A percentile compares a stretch with the other conserved stretches of the same genome.
Conservation (phyloP, 1,140 invertebrate species). For the Ladona fulva region DNA sequence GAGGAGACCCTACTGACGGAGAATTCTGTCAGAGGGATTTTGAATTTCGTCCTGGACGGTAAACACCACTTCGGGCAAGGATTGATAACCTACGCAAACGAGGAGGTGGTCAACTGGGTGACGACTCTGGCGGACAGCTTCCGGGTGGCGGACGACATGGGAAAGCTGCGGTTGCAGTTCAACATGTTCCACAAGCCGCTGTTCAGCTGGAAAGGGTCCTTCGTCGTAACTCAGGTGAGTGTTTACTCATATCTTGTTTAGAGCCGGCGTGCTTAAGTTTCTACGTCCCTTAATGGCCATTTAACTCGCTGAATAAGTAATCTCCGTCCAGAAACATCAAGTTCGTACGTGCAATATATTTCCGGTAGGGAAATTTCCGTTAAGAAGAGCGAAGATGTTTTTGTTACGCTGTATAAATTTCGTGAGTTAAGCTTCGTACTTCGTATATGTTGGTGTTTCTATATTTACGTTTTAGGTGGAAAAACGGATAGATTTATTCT, state of each 20-base stretch:
- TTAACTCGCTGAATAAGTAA: too few relatives aligned
- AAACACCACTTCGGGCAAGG: slow-evolving; percentile 96
- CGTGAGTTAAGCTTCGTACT: too few relatives aligned
- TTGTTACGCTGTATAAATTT: too few relatives aligned
- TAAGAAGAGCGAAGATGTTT: too few relatives aligned
- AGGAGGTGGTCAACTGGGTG: slow-evolving; percentile 92
- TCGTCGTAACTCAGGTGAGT: slow-evolving; percentile 80
- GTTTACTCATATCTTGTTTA: background rate
- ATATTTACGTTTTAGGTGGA: too few relatives aligned
- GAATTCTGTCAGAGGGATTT: slow-evolving; percentile 80
- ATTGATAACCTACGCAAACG: slow-evolving; percentile 95
- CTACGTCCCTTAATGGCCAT: too few relatives aligned
- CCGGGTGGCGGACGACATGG: slow-evolving; percentile 94
- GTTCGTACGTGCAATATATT: too few relatives aligned
- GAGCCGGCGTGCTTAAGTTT: background rate
- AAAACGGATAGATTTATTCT: too few relatives aligned
- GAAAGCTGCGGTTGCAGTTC: slow-evolving; percentile 88
- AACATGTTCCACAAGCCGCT: slow-evolving; percentile 88
- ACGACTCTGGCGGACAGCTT: slow-evolving; percentile 95
- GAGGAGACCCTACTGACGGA: slow-evolving; percentile 94
- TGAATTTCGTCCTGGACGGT: slow-evolving; percentile 93
- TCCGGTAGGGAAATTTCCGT: too few relatives aligned
- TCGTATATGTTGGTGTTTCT: too few relatives aligned
- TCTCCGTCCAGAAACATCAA: too few relatives aligned
- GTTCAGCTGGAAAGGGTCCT: slow-evolving; percentile 97